Evolutionary conservation across 2,888 invertebrate genomes (phyloP), one percentile per base, ranked within the genome.

Genomic region (Drosophila rellima): DNA sequence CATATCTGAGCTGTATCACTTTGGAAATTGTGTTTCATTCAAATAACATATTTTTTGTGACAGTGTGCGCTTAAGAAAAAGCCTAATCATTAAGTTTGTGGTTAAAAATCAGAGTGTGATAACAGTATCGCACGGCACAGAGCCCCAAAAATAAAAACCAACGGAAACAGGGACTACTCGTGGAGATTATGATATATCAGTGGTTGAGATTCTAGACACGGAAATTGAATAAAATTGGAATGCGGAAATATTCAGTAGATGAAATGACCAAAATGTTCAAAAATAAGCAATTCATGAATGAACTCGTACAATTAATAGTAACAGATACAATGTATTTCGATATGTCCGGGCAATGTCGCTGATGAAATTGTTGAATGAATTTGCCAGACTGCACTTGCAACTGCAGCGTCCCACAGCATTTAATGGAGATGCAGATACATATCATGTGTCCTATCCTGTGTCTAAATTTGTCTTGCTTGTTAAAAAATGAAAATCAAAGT

Each of bases 401-500:
- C 23, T 51, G 37, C 40, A 37, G 15, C 65, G 64, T 80, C 55
- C 52, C 74, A 48, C 59, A 51, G 10, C 20, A 50, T 39, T 62
- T n/a, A 39, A 29, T 51, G 31, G 18, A 15, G 26, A 20, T 57
- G 35, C 55, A 50, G 5, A 37, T 45, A 59, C 57, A 51, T 50
- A 76, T 68, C 73, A 64, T 68, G 47, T 75, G 61, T 50, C 57
- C 47, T 57, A 62, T 7, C 17, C 33, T 26, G 62, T 40, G 45
- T 68, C 80, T 72, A 74, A 64, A 68, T 67, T 67, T 59, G 64
- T 68, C 64, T 64, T 65, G 42, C 20, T 56, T 35, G 52, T 42
- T 40, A 48, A 57, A 55, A 67, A 57, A 44, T 23, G n/a, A 56
- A 83, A 87, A 87, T 82, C 87, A 84, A 54, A 67, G 79, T 76